Evolutionary conservation across 2,888 invertebrate species (phyloP), one percentile per base, ranked within the genome.

Genomic region (Caenorhabditis uteleia): DNA sequence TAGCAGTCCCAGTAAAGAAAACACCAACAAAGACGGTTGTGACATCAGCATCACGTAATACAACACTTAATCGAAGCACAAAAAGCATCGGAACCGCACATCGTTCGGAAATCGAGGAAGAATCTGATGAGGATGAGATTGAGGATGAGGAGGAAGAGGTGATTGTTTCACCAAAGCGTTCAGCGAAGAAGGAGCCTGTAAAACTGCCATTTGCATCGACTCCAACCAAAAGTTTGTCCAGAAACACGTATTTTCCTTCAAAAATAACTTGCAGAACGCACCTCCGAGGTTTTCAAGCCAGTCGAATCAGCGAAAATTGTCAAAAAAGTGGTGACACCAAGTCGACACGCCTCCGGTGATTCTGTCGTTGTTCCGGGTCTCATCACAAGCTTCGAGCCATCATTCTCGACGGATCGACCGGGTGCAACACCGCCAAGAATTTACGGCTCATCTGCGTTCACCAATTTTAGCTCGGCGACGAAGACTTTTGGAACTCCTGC

Each of bases 191-290:
- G n/a, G n/a, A n/a, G n/a, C n/a, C n/a, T n/a, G n/a, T n/a, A n/a
- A n/a, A n/a, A n/a, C n/a, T n/a, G n/a, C 69, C 69, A 4, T 61
- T 69, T 1, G 47, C 51, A 20, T 61, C 66, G 4, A 66, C 69
- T 2, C 69, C 69, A 12, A 60, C 48, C 2, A 66, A 58, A 21
- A 57, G 47, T n/a, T 42, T 40, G 12, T 56, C 46, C 26, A 27
- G 33, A 34, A 42, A 10, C 25, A 29, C n/a, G 12, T 23, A 6
- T 38, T 29, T 20, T 1, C n/a, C n/a, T n/a, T n/a, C n/a, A n/a
- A n/a, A n/a, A n/a, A n/a, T n/a, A n/a, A n/a, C n/a, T n/a, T n/a
- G n/a, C n/a, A n/a, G n/a, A n/a, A n/a, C n/a, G n/a, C n/a, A n/a
- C n/a, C n/a, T n/a, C n/a, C n/a, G n/a, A n/a, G n/a, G n/a, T n/a